Conservation (phyloP, 2,888 invertebrate species). For the Euplexia lucipara region DNA sequence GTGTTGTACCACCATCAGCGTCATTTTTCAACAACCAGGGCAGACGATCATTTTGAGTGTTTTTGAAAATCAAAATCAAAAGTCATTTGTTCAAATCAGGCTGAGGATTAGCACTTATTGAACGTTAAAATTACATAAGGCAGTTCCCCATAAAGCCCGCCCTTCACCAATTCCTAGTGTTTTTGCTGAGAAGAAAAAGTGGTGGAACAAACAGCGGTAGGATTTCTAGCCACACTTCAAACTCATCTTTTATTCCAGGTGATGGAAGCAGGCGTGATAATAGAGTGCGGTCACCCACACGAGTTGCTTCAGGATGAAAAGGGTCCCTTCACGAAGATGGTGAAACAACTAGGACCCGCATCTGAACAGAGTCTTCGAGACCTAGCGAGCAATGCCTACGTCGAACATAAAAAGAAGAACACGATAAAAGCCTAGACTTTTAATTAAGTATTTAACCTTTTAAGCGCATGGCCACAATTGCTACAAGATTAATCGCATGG, state of each 20-base stretch:
- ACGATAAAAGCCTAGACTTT: conserved; percentile 16
- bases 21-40: neutral
- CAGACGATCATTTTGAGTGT: neutral
- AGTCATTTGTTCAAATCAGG: too few relatives aligned
- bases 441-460: too few relatives aligned
- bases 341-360: conserved; percentile 91
- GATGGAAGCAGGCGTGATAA: conserved; percentile 92
- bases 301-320: conserved; percentile 90
- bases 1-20: neutral
- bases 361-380: conserved; percentile 85
- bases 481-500: too few relatives aligned
- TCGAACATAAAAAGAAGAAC: conserved; percentile 75
- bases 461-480: too few relatives aligned
- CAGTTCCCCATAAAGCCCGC: too few relatives aligned
- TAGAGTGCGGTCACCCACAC: conserved; percentile 94
- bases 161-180: too few relatives aligned
- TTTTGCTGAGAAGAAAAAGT: too few relatives aligned
- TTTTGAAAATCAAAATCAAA: too few relatives aligned
- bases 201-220: too few relatives aligned
- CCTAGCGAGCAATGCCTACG: conserved; percentile 79
- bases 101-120: too few relatives aligned
- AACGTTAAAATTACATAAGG: too few relatives aligned
- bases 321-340: conserved; percentile 92
- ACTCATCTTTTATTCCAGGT: conserved; percentile 71
- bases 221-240: neutral